Evolutionary conservation across 2,113 vertebrate species (phyloP).

Genomic region (Neolamprologus caudopunctatus): DNA sequence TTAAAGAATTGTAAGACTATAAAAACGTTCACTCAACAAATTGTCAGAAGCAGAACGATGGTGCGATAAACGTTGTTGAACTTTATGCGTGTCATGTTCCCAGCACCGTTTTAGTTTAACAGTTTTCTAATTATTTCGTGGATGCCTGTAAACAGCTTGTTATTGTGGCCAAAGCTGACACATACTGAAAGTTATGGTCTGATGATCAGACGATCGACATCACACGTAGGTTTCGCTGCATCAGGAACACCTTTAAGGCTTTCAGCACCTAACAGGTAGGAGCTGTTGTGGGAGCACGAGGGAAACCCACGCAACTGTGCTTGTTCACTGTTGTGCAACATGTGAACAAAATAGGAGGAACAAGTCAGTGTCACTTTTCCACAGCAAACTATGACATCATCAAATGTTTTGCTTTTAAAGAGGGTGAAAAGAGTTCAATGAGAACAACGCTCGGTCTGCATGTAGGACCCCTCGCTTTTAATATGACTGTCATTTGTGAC

Average conservation of each 20-base stretch:
- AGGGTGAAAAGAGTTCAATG: neutral
- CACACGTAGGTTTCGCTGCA: neutral
- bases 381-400: neutral
- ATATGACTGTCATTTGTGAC: neutral
- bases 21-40: rapidly evolving
- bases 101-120: neutral
- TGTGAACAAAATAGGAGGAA: neutral
- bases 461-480: neutral
- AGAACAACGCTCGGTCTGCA: rapidly evolving
- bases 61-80: rapidly evolving
- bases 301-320: neutral
- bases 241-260: neutral
- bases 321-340: neutral
- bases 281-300: neutral
- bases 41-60: neutral
- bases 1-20: neutral
- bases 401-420: neutral
- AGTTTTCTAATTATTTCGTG: neutral
- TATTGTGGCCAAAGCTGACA: neutral
- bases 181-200: neutral
- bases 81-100: rapidly evolving
- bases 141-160: neutral
- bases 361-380: neutral
- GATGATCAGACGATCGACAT: neutral
- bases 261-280: neutral